Percentiles rank a stretch among this genome's conserved stretches.
Conservation (phyloP, 1,140 invertebrate genomes). For the Lucilia sericata region DNA sequence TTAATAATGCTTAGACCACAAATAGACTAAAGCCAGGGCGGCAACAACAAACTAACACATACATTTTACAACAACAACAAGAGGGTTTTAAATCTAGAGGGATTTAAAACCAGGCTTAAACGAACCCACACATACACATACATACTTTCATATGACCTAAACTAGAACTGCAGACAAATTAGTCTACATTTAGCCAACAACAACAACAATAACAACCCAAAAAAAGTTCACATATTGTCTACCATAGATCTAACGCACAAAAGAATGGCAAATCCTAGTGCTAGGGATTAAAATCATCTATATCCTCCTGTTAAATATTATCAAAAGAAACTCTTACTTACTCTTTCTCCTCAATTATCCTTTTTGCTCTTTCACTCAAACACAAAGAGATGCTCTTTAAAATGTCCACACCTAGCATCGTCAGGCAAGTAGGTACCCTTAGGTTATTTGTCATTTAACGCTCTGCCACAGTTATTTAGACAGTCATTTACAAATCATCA, state of each 20-base stretch:
- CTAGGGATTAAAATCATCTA: conserved; percentile 32
- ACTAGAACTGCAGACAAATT: not conserved
- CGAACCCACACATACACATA: not conserved
- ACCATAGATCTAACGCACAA: no score
- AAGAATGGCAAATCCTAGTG: conserved; percentile 14
- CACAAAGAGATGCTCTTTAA: not conserved
- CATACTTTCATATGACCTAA: not conserved
- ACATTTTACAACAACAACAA: no score
- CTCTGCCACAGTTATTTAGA: not conserved
- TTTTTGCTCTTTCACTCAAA: not conserved
- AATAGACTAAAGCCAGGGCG: not conserved
- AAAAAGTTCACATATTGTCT: conserved; percentile 22
- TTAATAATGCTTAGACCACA: not conserved
- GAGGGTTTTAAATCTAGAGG: not conserved
- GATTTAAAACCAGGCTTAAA: not conserved
- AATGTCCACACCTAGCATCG: not conserved
- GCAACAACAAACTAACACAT: no score
- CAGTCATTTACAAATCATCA: conserved; percentile 33
- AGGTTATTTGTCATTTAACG: conserved; percentile 39
- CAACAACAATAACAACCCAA: not conserved
- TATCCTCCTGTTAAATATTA: no score
- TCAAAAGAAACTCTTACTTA: no score
- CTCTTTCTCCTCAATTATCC: no score
- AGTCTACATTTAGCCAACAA: not conserved
- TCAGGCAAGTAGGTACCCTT: conserved; percentile 15